Evolutionary conservation across 2,888 invertebrate genomes (phyloP), one percentile per base, ranked within the genome.

Genomic region (Drosophila borborema): DNA sequence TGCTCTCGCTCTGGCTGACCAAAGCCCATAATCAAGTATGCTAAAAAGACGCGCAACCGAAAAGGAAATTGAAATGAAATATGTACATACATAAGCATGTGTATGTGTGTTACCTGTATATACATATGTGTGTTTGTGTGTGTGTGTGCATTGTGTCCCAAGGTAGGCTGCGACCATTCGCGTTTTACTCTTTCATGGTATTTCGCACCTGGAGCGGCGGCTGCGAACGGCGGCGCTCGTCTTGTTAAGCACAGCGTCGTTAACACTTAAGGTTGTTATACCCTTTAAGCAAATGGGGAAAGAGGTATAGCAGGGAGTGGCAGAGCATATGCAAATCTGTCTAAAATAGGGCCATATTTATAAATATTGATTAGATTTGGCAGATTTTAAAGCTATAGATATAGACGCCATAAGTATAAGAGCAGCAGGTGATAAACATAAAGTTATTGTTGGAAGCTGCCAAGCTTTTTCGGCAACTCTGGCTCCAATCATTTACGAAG

Each of bases 51-150:
- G 86, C 87, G 89, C 85, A 82, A 72, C 83, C 89, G 58, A 86
- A 86, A 90, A 90, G 89, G 90, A 87, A 87, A 87, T 87, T 90
- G 90, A 89, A 90, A 89, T 89, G 87, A 86, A 89, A 90, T 86
- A 90, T 86, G 59, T 79, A 86, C 65, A 59, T 62, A 64, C n/a
- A 70, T 60, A 66, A 68, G 60, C 51, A 14, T 38, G 38, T 28
- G 28, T 66, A 34, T 63, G 38, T 64, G 54, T 28, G 14, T 61
- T 43, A 10, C 18, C 43, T 12, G 43, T 10, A 43, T n/a, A 41
- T 41, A 41, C n/a, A 41, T 41, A 48, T 14, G 38, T 46, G 49
- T 61, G 43, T 63, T 20, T 64, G 49, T 28, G n/a, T 58, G 40
- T 55, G 51, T 43, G 56, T 64, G 49, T 51, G 60, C 41, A 20